A percentile compares a stretch with the other conserved stretches of the same genome.
Conservation (phyloP, 2,113 vertebrate genomes). For the Malaclemys terrapin region DNA sequence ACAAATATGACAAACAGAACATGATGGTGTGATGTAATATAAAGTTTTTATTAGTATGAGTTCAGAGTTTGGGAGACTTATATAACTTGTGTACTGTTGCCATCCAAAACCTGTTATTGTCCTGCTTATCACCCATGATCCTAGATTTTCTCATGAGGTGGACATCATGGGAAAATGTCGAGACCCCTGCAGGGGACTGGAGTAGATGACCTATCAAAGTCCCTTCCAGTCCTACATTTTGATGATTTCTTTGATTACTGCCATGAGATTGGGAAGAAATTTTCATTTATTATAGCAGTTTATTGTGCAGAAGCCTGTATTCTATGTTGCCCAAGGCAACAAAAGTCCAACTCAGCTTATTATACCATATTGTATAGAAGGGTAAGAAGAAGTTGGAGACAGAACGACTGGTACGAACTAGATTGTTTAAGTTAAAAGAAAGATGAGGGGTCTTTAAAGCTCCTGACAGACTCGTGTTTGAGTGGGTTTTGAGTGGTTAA, state of each 20-base stretch:
- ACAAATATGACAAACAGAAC: not conserved
- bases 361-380: not conserved
- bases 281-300: not conserved
- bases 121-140: not conserved
- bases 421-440: not conserved
- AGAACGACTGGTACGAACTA: not conserved
- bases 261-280: not conserved
- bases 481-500: not conserved
- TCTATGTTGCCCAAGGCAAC: not conserved
- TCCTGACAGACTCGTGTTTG: no score
- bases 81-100: not conserved
- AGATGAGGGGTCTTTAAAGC: not conserved
- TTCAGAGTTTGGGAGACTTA: not conserved
- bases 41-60: constrained; percentile 12
- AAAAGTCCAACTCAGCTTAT: not conserved
- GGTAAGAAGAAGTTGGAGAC: not conserved
- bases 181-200: not conserved
- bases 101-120: not conserved
- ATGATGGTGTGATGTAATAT: not conserved
- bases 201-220: not conserved
- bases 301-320: not conserved
- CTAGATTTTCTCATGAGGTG: not conserved
- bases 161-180: not conserved
- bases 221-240: not conserved
- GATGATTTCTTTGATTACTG: not conserved